Conservation (phyloP, 2,113 vertebrate genomes). For the Megaleporinus macrocephalus region DNA sequence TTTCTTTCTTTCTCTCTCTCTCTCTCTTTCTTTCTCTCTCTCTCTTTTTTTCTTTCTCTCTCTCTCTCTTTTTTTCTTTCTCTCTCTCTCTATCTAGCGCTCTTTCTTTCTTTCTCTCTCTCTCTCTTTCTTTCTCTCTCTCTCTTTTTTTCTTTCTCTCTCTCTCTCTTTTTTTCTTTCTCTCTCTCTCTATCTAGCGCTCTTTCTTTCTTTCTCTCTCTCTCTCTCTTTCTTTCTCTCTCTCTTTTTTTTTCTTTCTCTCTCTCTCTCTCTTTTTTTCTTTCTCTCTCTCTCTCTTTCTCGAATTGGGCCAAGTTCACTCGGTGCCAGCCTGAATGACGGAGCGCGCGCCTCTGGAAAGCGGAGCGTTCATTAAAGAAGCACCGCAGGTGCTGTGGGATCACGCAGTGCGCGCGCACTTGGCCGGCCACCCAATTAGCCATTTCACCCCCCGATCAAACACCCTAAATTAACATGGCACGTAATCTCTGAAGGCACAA, state of each 20-base stretch:
- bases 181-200: too few species aligned
- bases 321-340: constrained; percentile 40
- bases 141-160: too few species aligned
- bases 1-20: background rate
- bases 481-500: constrained; percentile 42
- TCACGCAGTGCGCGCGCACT: constrained; percentile 23
- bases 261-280: constrained; percentile 13
- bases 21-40: too few species aligned
- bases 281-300: constrained; percentile 6
- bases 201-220: too few species aligned
- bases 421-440: constrained; percentile 33
- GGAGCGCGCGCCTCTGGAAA: constrained; percentile 32
- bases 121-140: too few species aligned
- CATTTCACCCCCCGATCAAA: constrained; percentile 34
- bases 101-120: too few species aligned
- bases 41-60: too few species aligned
- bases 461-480: constrained; percentile 19
- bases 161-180: too few species aligned
- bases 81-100: too few species aligned
- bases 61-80: too few species aligned
- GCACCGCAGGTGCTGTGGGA: constrained; percentile 52
- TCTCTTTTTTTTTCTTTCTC: background rate
- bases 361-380: constrained; percentile 44
- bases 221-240: too few species aligned
- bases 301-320: constrained; percentile 24